Percentiles rank a stretch among this genome's conserved stretches.
phyloP scores from a whole-genome alignment of 2,888 invertebrate genomes.

The Leptarthrus brevirostris region DNA sequence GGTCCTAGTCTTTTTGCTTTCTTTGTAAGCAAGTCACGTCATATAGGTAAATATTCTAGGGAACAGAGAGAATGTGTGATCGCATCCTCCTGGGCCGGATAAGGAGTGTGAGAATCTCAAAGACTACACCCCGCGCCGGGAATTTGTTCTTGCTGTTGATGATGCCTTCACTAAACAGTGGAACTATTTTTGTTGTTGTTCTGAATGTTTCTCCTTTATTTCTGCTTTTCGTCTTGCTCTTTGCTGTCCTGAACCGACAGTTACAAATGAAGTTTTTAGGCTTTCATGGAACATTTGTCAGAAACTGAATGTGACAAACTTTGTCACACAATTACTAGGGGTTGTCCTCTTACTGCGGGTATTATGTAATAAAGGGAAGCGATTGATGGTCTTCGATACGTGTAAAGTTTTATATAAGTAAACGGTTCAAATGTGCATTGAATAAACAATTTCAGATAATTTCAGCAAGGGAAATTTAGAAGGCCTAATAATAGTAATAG shows the following conservation, averaged over 20 bases:
- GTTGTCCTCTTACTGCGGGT: slow-evolving; percentile 22
- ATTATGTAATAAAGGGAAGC: slow-evolving; percentile 35
- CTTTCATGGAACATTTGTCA: slow-evolving; percentile 53
- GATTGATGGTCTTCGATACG: slow-evolving; percentile 53
- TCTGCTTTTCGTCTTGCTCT: not conserved
- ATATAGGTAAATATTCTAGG: slow-evolving; percentile 53
- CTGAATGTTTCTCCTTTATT: not conserved
- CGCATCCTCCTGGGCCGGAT: slow-evolving; percentile 6
- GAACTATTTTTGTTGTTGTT: slow-evolving; percentile 2
- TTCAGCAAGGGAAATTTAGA: too few species aligned
- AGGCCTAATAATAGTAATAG: too few species aligned
- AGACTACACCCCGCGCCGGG: not conserved
- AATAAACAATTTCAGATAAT: slow-evolving; percentile 38
- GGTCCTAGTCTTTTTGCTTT: slow-evolving; percentile 30
- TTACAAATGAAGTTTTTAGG: slow-evolving; percentile 53
- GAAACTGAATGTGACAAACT: slow-evolving; percentile 52
- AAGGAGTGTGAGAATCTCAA: slow-evolving; percentile 15
- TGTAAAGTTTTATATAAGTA: slow-evolving; percentile 41
- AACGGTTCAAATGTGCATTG: slow-evolving; percentile 33
- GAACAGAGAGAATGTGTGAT: slow-evolving; percentile 34
- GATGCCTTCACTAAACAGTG: not conserved
- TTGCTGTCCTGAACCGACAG: slow-evolving; percentile 47
- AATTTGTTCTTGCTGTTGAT: slow-evolving; percentile 23
- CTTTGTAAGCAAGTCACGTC: slow-evolving; percentile 51
- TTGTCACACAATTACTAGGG: slow-evolving; percentile 53